phyloP scores from a whole-genome alignment of 2,888 invertebrate species.

The Callinectes sapidus region DNA sequence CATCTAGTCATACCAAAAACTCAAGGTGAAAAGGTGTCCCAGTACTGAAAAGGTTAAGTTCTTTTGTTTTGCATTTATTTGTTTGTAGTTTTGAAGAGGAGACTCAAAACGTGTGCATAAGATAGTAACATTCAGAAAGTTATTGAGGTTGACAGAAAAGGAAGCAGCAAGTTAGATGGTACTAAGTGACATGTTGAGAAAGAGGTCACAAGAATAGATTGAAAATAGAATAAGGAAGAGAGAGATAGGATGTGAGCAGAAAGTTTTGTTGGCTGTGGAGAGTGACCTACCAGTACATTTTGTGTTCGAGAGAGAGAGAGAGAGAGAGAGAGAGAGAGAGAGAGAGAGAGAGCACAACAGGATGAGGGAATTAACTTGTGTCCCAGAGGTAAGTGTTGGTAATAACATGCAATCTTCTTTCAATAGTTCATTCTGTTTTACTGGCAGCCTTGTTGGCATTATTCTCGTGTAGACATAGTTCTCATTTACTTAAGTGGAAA shows the following conservation, averaged over 20 bases:
- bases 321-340: neutral
- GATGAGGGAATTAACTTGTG: neutral
- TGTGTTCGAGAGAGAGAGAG: neutral
- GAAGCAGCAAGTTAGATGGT: neutral
- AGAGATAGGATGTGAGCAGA: neutral
- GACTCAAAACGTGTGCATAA: neutral
- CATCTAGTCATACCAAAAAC: too few species aligned
- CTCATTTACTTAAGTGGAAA: neutral
- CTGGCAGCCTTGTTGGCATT: neutral
- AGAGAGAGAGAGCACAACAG: neutral
- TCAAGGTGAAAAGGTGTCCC: too few species aligned
- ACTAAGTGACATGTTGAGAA: neutral
- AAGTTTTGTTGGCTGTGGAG: neutral
- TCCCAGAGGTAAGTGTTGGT: neutral
- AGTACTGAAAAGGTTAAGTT: too few species aligned
- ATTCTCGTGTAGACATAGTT: neutral
- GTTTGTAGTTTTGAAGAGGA: neutral
- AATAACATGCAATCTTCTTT: neutral
- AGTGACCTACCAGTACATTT: too few species aligned
- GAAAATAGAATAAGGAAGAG: neutral
- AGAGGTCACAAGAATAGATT: slow-evolving; percentile 5
- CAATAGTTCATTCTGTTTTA: neutral
- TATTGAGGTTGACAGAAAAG: neutral
- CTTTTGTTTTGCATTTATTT: neutral
- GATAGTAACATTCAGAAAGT: neutral